phyloP scores from a whole-genome alignment of 2,113 vertebrate genomes.

The Lates calcarifer region DNA sequence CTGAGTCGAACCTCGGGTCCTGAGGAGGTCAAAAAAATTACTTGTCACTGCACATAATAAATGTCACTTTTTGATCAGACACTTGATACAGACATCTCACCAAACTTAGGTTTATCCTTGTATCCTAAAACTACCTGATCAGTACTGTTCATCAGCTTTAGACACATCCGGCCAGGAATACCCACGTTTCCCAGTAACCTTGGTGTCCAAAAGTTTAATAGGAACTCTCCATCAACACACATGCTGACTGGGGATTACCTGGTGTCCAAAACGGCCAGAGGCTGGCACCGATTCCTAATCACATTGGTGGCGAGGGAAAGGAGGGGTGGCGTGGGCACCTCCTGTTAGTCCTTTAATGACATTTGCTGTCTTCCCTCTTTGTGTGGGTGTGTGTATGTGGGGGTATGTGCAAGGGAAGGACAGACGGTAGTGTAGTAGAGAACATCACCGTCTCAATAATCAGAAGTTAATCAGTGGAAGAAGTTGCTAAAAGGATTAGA shows the following conservation, averaged over 20 bases:
- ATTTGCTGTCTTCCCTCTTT: constrained; percentile 7
- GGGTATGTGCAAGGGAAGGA: constrained; percentile 8
- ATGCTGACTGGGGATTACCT: constrained; percentile 17
- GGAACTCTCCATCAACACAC: background rate
- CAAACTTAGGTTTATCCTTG: background rate
- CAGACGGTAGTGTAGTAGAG: background rate
- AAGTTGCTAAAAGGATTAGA: constrained; percentile 57
- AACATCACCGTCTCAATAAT: background rate
- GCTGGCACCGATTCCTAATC: constrained; percentile 44
- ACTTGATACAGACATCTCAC: background rate
- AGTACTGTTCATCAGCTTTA: background rate
- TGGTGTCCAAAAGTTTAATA: background rate
- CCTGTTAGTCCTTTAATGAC: constrained; percentile 29
- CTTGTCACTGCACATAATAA: background rate
- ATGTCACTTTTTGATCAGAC: background rate
- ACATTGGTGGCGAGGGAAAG: constrained; percentile 7
- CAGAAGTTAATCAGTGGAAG: constrained; percentile 43
- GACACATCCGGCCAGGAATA: background rate
- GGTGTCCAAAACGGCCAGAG: background rate
- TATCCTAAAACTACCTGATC: background rate
- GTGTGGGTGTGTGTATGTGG: constrained; percentile 17
- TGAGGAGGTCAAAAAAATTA: constrained; percentile 64
- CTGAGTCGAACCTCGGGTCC: constrained; percentile 89
- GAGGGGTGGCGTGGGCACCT: background rate
- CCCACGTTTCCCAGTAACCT: background rate